Evolutionary conservation across 64 coral and sea anemone genomes (phyloP).

Genomic region (Montipora efflorescens): DNA sequence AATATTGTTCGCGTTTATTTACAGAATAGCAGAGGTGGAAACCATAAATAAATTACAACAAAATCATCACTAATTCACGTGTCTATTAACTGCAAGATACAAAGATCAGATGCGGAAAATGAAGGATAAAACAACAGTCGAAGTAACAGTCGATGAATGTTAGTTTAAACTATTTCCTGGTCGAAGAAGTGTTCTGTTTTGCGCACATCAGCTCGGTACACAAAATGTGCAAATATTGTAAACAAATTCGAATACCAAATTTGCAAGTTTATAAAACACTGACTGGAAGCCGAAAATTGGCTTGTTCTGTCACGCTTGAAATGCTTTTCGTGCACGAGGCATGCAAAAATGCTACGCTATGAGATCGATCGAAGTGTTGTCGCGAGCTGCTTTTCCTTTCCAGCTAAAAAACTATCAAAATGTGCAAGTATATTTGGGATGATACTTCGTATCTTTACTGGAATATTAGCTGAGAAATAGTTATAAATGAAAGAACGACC

Average conservation of each 20-base stretch:
- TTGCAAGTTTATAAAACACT: not conserved
- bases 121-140: not conserved
- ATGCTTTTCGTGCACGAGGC: not conserved
- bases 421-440: too few relatives aligned
- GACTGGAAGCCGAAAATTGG: not conserved
- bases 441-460: not conserved
- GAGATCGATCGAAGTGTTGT: not conserved
- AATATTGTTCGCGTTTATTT: not conserved
- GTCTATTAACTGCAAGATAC: not conserved
- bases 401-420: not conserved
- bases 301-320: not conserved
- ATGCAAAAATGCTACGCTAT: not conserved
- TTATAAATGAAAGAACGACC: not conserved
- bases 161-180: not conserved
- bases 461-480: not conserved
- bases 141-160: not conserved
- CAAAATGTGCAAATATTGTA: not conserved
- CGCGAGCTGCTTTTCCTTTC: not conserved
- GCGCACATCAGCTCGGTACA: not conserved
- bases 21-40: not conserved
- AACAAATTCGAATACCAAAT: not conserved
- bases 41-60: slow-evolving; percentile 10
- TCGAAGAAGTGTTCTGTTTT: not conserved
- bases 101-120: not conserved
- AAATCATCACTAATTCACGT: slow-evolving; percentile 16